Base-by-base conservation (phyloP, 1,140 invertebrate species). In the Drosophila virilis region DNA sequence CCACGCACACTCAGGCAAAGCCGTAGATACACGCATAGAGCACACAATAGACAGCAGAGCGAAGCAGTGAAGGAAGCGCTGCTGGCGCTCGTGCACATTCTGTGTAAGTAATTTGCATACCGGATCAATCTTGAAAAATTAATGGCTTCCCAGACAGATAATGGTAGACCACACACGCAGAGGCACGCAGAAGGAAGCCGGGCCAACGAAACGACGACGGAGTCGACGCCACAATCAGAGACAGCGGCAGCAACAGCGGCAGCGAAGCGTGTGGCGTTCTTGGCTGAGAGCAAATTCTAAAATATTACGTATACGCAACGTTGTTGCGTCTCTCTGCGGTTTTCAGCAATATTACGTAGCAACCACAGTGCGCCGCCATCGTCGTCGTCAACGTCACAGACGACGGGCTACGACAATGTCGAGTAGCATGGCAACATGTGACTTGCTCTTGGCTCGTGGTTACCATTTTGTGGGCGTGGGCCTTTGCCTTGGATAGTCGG, bases 71-170 rank as follows among this genome's bases (percentile, higher is more conserved):
- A 80, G 84, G 82, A 86, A 83, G 64, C 83, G 83, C 84, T 88
- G 83, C 76, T 80, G 80, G 80, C 67, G 62, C 80, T 86, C 83
- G 79, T 80, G 71, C 83, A 88, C 80, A 89, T 86, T 86, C 79
- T 81, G 70, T 91, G 88, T 86, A 91, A 90, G 88, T 90, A 90
- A 90, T 90, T 90, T 90, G 88, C 88, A 90, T 90, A 90, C 88
- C 88, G 88, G 88, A 90, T 90, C 88, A 90, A 90, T 90, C 88
- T 90, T 90, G 88, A 90, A 90, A 89, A 90, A 90, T 90, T 90
- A 90, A 90, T 90, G 88, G 88, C 88, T 90, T 90, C 88, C 88
- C 88, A 91, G 88, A 90, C 88, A 90, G 88, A 90, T 90, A 90
- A 90, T 90, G 88, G 88, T 90, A 90, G 77, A 88, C 88, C 88